Evolutionary conservation across 2,797 vertebrate species (phyloP), one percentile per base, ranked within the genome.

Genomic region (Malurus splendens): DNA sequence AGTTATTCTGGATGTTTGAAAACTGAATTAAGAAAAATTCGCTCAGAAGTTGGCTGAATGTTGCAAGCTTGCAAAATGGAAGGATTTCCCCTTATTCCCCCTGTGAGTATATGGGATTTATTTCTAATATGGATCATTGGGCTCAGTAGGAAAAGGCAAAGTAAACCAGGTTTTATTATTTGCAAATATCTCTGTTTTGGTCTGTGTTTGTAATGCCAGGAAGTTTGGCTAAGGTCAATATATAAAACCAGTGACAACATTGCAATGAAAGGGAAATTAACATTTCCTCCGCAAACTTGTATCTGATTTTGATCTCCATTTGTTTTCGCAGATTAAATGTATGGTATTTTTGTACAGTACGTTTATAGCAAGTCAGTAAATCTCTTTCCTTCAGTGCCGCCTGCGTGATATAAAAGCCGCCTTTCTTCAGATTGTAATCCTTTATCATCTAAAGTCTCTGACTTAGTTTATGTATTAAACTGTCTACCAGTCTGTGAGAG

Each of bases 51-150:
- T 95, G 96, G 97, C 98, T 99, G 98, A 98, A 99, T 99, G 98
- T 98, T 99, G 98, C 98, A 99, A 98, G 97, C 98, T 93, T 98
- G 98, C 98, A 99, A 98, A 98, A 99, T 99, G 99, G 99, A 99
- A 98, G 99, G 98, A 97, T 99, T 99, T 96, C 95, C 97, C 96
- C 98, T 99, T 97, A 98, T 99, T 97, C 96, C 98, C 92, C 97
- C 98, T 96, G 99, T 99, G 93, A 99, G 99, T 99, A 99, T 95
- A 19, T 67, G 86, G 61, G 19, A 55, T 95, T 94, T 94, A 87
- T 93, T 91, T 60, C 73, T 93, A 80, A 70, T 75, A 74, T 10
- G 28, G 67, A 70, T 94, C 22, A 45, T n/a, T 89, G 20, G 50
- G 50, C 36, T 95, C 33, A 56, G 41, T 16, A 80, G 52, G 9